Evolutionary conservation across 2,888 invertebrate genomes (phyloP).

Genomic region (Parelbella ahira): DNA sequence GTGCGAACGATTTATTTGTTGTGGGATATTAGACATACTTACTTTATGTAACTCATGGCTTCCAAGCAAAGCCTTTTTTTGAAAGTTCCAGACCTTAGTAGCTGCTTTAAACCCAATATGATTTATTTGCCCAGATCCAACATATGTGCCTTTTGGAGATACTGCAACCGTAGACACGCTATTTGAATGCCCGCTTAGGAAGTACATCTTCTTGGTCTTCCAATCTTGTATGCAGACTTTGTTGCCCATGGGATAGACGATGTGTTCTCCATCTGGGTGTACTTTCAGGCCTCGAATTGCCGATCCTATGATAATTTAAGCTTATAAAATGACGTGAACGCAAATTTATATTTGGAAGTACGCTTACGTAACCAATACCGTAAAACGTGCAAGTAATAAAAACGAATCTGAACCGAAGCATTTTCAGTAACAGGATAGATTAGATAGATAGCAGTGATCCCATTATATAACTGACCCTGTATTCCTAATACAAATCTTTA

Average conservation of each 20-base stretch:
- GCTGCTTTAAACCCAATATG: slow-evolving; percentile 94
- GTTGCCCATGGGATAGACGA: slow-evolving; percentile 89
- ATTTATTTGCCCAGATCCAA: slow-evolving; percentile 95
- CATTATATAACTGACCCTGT: too few relatives aligned
- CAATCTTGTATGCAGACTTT: slow-evolving; percentile 87
- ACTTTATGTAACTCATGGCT: slow-evolving; percentile 92
- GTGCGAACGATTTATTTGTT: background rate
- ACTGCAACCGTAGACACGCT: slow-evolving; percentile 88
- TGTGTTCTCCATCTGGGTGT: slow-evolving; percentile 86
- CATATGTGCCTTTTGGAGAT: slow-evolving; percentile 86
- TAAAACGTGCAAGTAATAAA: too few relatives aligned
- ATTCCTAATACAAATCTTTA: too few relatives aligned
- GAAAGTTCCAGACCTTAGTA: slow-evolving; percentile 93
- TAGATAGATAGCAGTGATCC: too few relatives aligned
- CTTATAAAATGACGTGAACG: too few relatives aligned
- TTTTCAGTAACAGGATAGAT: too few relatives aligned
- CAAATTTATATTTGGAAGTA: too few relatives aligned
- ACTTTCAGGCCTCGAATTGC: slow-evolving; percentile 82
- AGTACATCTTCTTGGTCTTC: slow-evolving; percentile 85
- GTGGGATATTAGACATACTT: slow-evolving; percentile 4
- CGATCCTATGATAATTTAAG: slow-evolving; percentile 56
- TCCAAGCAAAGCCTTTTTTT: slow-evolving; percentile 80
- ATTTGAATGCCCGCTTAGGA: slow-evolving; percentile 90
- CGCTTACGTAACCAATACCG: too few relatives aligned
- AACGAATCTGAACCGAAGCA: too few relatives aligned